phyloP scores from a whole-genome alignment of 2,888 invertebrate species.

The Nowickia ferox region DNA sequence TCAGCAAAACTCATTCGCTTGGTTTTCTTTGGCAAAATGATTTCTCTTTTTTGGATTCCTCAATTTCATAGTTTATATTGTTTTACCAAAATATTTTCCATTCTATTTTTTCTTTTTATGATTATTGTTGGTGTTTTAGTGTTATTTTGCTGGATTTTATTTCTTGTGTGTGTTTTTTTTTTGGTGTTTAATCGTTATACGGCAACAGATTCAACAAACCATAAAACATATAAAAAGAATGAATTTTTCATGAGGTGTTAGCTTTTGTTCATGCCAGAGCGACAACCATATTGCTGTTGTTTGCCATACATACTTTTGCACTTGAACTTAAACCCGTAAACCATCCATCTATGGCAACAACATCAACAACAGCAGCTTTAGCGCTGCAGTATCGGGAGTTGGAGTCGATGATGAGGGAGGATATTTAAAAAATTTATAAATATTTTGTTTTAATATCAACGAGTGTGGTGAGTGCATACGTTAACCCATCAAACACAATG shows the following conservation, averaged over 20 bases:
- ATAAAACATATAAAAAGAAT: conserved; percentile 81
- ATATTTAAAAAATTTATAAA: conserved; percentile 51
- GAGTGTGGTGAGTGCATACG: not conserved
- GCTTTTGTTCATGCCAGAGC: conserved; percentile 78
- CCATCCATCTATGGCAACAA: conserved; percentile 41
- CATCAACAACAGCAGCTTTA: not conserved
- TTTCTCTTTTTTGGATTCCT: conserved; percentile 8
- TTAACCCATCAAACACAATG: no score
- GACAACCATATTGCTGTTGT: conserved; percentile 66
- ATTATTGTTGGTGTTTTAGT: conserved; percentile 49
- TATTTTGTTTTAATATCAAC: conserved; percentile 15
- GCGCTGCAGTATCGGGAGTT: conserved; percentile 1
- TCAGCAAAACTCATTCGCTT: conserved; percentile 68
- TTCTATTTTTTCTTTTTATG: conserved; percentile 48
- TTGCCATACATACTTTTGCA: conserved; percentile 70
- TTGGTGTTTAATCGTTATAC: conserved; percentile 70
- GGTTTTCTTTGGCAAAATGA: conserved; percentile 3
- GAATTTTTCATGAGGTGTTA: conserved; percentile 82
- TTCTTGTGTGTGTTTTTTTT: conserved; percentile 48
- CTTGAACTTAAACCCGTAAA: conserved; percentile 73
- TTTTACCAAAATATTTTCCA: conserved; percentile 50
- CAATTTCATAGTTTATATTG: conserved; percentile 49
- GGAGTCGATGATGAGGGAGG: conserved; percentile 39
- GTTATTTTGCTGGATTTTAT: conserved; percentile 27
- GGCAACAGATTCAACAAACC: conserved; percentile 80